A percentile compares a stretch with the other conserved stretches of the same genome.
Evolutionary conservation across 2,888 invertebrate genomes (phyloP).

Genomic region (Drosophila parthenogenetica): DNA sequence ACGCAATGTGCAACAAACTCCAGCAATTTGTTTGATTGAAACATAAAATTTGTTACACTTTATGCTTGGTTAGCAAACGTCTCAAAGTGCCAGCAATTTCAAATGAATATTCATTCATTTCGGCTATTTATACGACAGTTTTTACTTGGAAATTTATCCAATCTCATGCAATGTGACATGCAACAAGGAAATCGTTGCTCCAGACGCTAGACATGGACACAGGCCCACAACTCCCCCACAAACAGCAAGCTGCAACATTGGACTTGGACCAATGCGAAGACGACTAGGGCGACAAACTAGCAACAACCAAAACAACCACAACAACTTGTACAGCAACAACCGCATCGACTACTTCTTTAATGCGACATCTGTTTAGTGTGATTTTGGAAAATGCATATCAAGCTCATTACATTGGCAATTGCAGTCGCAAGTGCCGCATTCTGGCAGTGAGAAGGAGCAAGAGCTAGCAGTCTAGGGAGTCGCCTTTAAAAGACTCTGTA

Average conservation of each 20-base stretch:
- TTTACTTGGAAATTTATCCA: conserved; percentile 67
- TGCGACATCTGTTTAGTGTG: conserved; percentile 70
- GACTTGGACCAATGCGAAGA: conserved; percentile 57
- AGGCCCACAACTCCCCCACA: conserved; percentile 58
- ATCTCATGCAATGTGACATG: conserved; percentile 74
- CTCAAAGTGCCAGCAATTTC: conserved; percentile 21
- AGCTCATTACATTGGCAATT: conserved; percentile 77
- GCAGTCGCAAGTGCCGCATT: conserved; percentile 50
- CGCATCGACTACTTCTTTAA: conserved; percentile 42
- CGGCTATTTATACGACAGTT: conserved; percentile 60
- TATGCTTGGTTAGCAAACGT: conserved; percentile 55
- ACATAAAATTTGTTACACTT: conserved; percentile 76
- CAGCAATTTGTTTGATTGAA: conserved; percentile 67
- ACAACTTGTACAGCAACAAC: conserved; percentile 20
- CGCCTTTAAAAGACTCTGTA: too few species aligned
- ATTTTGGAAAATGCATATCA: conserved; percentile 75
- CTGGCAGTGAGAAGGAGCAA: conserved; percentile 40
- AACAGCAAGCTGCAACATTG: conserved; percentile 38
- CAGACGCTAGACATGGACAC: conserved; percentile 38
- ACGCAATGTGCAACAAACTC: conserved; percentile 32
- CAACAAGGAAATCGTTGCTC: conserved; percentile 66
- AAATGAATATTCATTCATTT: conserved; percentile 24
- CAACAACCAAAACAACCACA: conserved; percentile 20
- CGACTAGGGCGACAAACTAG: conserved; percentile 58
- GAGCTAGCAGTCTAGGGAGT: background rate